Percentiles rank a stretch among this genome's conserved stretches.
phyloP scores from a whole-genome alignment of 2,888 invertebrate genomes.

The Oeneis ivallda region DNA sequence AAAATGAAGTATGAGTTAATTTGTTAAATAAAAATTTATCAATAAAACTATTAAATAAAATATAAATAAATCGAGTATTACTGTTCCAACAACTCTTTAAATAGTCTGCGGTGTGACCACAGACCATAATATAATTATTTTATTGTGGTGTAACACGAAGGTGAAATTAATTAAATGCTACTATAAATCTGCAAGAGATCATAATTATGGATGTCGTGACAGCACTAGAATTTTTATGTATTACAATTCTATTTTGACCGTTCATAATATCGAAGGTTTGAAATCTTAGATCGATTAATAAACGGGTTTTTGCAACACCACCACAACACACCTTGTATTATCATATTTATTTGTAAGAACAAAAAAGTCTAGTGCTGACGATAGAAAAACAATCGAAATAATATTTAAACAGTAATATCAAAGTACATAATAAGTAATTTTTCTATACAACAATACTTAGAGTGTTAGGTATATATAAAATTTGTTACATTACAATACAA shows the following conservation, averaged over 20 bases:
- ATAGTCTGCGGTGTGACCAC: constrained; percentile 71
- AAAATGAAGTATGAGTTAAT: constrained; percentile 53
- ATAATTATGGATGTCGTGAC: constrained; percentile 56
- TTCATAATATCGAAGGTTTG: not conserved
- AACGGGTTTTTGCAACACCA: not conserved
- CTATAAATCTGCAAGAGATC: constrained; percentile 67
- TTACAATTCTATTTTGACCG: not conserved
- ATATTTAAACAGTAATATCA: constrained; percentile 33
- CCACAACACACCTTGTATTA: not conserved
- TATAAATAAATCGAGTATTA: constrained; percentile 80
- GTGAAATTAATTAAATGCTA: constrained; percentile 44
- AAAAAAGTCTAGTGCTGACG: constrained; percentile 31
- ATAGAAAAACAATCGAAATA: constrained; percentile 33
- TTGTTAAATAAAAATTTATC: constrained; percentile 28
- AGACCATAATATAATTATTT: constrained; percentile 65
- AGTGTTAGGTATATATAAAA: constrained; percentile 48
- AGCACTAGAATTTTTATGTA: constrained; percentile 24
- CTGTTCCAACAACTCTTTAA: constrained; percentile 74
- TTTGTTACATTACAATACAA: constrained; percentile 47
- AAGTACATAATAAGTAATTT: constrained; percentile 42
- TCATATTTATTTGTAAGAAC: not conserved
- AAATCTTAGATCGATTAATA: not conserved
- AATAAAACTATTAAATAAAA: constrained; percentile 64
- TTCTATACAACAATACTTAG: constrained; percentile 60
- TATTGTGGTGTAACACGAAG: constrained; percentile 58